Percentiles rank a stretch among this genome's conserved stretches.
phyloP scores from a whole-genome alignment of 2,888 invertebrate species.

The Drosophila nigritarsus region DNA sequence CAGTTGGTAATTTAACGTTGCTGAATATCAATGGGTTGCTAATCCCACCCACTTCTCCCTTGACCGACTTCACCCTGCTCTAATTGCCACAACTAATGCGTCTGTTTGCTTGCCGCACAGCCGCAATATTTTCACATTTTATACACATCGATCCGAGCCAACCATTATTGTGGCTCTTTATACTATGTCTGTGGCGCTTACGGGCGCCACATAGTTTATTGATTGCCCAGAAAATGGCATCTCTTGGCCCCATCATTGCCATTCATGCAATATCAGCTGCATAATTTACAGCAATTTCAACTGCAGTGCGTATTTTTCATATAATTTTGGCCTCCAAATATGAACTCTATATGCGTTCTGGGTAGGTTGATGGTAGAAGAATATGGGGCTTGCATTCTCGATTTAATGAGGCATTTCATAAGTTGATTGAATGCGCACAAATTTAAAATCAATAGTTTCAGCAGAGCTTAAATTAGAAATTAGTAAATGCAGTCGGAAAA shows the following conservation, averaged over 20 bases:
- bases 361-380: neutral
- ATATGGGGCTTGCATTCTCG: conserved; percentile 22
- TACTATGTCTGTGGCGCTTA: neutral
- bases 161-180: conserved; percentile 36
- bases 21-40: conserved; percentile 16
- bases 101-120: conserved; percentile 22
- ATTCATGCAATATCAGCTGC: conserved; percentile 65
- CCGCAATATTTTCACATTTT: conserved; percentile 56
- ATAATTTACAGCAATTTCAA: conserved; percentile 76
- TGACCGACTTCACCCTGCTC: conserved; percentile 17
- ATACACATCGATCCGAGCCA: conserved; percentile 4
- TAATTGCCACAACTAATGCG: conserved; percentile 74
- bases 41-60: neutral
- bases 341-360: neutral
- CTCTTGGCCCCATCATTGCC: conserved; percentile 55
- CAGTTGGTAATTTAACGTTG: conserved; percentile 38
- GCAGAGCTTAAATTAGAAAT: neutral
- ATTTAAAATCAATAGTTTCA: conserved; percentile 10
- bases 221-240: conserved; percentile 61
- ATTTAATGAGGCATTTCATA: conserved; percentile 55
- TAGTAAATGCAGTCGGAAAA: neutral
- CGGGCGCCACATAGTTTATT: conserved; percentile 55
- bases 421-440: conserved; percentile 22
- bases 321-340: neutral
- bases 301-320: conserved; percentile 27